Percentiles rank a stretch among this genome's conserved stretches.
Conservation (phyloP, 2,888 invertebrate species). For the Drosophila birchii region DNA sequence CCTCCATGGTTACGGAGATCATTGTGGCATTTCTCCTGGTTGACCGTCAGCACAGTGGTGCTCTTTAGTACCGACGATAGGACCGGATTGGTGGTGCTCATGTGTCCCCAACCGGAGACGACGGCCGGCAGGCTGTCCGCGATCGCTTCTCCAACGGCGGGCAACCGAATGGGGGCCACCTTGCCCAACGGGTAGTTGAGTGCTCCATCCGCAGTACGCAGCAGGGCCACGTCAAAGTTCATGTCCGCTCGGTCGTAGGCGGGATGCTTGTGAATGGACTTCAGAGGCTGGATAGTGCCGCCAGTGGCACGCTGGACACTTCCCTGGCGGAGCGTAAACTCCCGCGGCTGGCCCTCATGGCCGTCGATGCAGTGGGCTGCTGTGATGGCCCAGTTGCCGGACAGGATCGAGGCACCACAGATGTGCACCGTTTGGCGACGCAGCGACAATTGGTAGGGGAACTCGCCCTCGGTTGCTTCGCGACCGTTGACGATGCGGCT, state of each 20-base stretch:
- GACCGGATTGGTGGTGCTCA: conserved; percentile 70
- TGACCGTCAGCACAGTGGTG: conserved; percentile 74
- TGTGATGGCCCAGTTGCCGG: conserved; percentile 79
- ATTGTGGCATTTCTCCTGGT: conserved; percentile 72
- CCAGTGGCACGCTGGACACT: conserved; percentile 69
- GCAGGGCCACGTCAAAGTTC: conserved; percentile 82
- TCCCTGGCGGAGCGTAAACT: conserved; percentile 78
- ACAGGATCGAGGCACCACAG: conserved; percentile 81
- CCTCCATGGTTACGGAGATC: conserved; percentile 75
- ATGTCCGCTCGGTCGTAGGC: conserved; percentile 77
- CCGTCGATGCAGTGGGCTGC: conserved; percentile 82
- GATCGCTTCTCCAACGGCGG: conserved; percentile 55
- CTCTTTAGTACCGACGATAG: conserved; percentile 78
- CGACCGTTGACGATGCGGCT: conserved; percentile 82
- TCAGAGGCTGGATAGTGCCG: conserved; percentile 70
- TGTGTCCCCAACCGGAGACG: conserved; percentile 83
- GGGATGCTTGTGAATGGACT: conserved; percentile 79
- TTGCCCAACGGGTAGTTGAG: conserved; percentile 61
- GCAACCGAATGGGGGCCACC: conserved; percentile 71
- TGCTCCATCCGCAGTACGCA: conserved; percentile 67
- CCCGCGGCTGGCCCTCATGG: conserved; percentile 66
- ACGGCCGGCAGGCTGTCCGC: conserved; percentile 61
- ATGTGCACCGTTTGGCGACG: conserved; percentile 79
- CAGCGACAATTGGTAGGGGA: conserved; percentile 82
- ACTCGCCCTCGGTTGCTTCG: conserved; percentile 77